Base-by-base conservation (phyloP, 2,888 invertebrate genomes). In the Napeogenes inachia region DNA sequence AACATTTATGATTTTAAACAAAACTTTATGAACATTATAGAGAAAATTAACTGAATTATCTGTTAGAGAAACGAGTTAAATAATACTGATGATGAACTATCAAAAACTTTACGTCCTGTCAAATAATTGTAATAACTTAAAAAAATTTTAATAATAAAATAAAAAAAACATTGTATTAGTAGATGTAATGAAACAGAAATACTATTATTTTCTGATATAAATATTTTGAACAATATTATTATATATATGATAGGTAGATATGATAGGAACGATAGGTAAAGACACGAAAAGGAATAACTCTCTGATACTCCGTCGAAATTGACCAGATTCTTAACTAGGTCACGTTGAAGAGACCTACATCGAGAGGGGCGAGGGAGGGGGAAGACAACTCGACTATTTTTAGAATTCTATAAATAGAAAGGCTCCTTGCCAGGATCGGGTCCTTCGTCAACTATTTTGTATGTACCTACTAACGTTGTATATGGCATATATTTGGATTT, bases 321-420 rank as follows among this genome's bases (percentile, higher is more conserved):
- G 50, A 50, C 50, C 50, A 50, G 50, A 50, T 50, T 30, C 50
- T 30, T 8, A 50, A 50, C 30, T 50, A 50, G 50, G 50, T 50
- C 50, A 50, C 42, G 42, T 42, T 12, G 50, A 30, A 21, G 10
- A 30, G 72, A 73, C 72, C 73, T 69, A 73, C 68, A 71, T 71
- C 54, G 65, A 45, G 62, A 70, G 56, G 56, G 45, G 45, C 58
- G 57, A 54, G 62, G 63, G 63, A 57, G 64, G 64, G 67, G 69
- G 58, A 64, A 65, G 57, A 70, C 58, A 54, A 60, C 56, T 54
- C 68, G 57, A 59, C 70, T 87, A 87, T 87, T 85, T 86, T 82
- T 75, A 78, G 79, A 68, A 64, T 70, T 68, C 77, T 87, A 87
- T 84, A 84, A 87, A 82, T 87, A 87, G 87, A 72, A 70, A 67